Conservation (phyloP, 2,113 vertebrate genomes). For the Planiliza haematocheilus region DNA sequence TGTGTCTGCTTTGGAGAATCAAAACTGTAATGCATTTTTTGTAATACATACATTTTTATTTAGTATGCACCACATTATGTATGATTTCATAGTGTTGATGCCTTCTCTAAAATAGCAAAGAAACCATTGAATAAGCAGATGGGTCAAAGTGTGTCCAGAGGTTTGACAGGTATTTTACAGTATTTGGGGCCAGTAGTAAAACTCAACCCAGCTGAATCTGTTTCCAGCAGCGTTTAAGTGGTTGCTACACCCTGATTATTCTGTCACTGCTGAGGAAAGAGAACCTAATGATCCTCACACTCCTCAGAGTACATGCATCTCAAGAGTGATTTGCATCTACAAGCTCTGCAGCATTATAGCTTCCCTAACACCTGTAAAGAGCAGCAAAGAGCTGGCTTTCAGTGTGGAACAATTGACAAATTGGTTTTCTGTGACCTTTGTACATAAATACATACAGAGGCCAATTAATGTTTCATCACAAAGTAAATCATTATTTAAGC, state of each 20-base stretch:
- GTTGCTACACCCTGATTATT: slow-evolving; percentile 16
- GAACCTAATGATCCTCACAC: slow-evolving; percentile 13
- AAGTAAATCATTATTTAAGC: neutral
- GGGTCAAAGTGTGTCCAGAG: too few species aligned
- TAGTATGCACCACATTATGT: too few species aligned
- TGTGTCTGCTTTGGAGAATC: too few species aligned
- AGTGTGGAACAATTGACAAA: neutral
- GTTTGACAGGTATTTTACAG: too few species aligned
- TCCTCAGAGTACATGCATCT: slow-evolving; percentile 12
- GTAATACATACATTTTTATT: too few species aligned
- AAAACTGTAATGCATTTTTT: too few species aligned
- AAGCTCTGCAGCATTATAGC: neutral
- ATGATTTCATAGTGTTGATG: too few species aligned
- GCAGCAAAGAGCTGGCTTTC: neutral
- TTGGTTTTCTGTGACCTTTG: neutral
- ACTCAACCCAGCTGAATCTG: too few species aligned
- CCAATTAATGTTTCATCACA: neutral
- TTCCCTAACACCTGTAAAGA: slow-evolving; percentile 26
- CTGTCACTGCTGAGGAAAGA: slow-evolving; percentile 20
- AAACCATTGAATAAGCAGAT: too few species aligned
- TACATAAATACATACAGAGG: neutral
- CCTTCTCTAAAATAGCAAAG: too few species aligned
- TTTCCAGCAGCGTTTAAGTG: neutral
- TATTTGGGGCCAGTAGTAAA: too few species aligned
- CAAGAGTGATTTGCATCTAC: slow-evolving; percentile 18